These are phyloP conservation scores for Leucoma salicis DNA, from an alignment of 2,888 invertebrate species.

Conservation along the genomic window DNA sequence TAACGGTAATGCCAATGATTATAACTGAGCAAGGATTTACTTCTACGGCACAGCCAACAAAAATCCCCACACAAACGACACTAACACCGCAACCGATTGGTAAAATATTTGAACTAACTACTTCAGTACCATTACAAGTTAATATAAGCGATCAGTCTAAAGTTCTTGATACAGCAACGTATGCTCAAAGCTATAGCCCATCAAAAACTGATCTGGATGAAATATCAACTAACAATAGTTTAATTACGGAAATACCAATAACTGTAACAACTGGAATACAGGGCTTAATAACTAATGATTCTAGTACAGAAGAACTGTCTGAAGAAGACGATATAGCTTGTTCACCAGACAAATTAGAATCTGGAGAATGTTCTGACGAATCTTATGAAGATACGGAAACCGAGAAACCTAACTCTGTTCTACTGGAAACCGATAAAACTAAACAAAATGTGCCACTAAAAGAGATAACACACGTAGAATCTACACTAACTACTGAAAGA, in stretches of 20 bases:
- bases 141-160: too few species aligned
- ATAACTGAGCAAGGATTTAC: not conserved
- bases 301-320: not conserved
- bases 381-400: constrained; percentile 1
- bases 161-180: not conserved
- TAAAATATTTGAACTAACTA: too few species aligned
- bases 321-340: not conserved
- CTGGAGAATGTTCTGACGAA: constrained; percentile 1
- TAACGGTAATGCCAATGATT: not conserved
- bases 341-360: not conserved
- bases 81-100: not conserved
- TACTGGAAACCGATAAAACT: too few species aligned
- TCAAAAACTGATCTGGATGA: not conserved
- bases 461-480: too few species aligned
- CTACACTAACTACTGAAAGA: not conserved
- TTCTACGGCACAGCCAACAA: not conserved
- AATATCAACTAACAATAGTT: too few species aligned
- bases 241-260: not conserved
- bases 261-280: not conserved
- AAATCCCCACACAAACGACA: not conserved
- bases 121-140: too few species aligned
- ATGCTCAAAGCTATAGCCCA: too few species aligned
- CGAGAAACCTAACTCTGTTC: constrained; percentile 3
- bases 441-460: too few species aligned
- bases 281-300: not conserved